Evolutionary conservation across 2,797 vertebrate genomes (phyloP), one percentile per base, ranked within the genome.

Genomic region (Periophthalmus magnuspinnatus): DNA sequence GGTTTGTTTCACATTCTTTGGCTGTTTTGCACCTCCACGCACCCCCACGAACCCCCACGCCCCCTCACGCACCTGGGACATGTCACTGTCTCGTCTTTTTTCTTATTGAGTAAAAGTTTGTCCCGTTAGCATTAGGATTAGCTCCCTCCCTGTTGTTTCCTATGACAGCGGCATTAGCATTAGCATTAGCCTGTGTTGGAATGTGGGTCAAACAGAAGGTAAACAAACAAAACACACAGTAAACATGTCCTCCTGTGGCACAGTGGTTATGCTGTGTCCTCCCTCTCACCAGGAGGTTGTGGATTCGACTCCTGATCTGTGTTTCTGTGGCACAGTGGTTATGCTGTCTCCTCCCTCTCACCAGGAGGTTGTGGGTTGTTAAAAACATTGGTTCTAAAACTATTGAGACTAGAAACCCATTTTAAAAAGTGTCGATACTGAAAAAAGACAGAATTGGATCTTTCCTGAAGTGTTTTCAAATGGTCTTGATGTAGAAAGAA

Each of bases 141-240:
- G 55, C 55, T 57, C 24, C 13, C 5, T 32, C 11, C 5, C 28
- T 6, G 11, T 17, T 59, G 7, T 59, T 59, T 34, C 32, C 24
- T 34, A 59, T 33, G 57, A 16, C 11, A 59, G 28, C 16, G 28
- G 57, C 32, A 57, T 59, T 59, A 21, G 52, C n/a, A 48, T 54
- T 54, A 59, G 59, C 59, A 41, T 41, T 61, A 61, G 10, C 33
- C 38, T 63, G 10, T 47, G 14, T 47, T 61, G 59, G 60, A 62
- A 62, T 62, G 60, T 14, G 1, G 11, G 14, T 38, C 34, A 61
- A 60, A 34, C 17, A 8, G 32, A n/a, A 34, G 58, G 19, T 41
- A 41, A 41, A 41, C 38, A 58, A 17, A 58, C 24, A 58, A 14
- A 33, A 6, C 32, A 32, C 55, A 57, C n/a, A n/a, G n/a, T n/a